A percentile compares a stretch with the other conserved stretches of the same genome.
Evolutionary conservation across 2,888 invertebrate genomes (phyloP).

Genomic region (Monoplex corrugatus): DNA sequence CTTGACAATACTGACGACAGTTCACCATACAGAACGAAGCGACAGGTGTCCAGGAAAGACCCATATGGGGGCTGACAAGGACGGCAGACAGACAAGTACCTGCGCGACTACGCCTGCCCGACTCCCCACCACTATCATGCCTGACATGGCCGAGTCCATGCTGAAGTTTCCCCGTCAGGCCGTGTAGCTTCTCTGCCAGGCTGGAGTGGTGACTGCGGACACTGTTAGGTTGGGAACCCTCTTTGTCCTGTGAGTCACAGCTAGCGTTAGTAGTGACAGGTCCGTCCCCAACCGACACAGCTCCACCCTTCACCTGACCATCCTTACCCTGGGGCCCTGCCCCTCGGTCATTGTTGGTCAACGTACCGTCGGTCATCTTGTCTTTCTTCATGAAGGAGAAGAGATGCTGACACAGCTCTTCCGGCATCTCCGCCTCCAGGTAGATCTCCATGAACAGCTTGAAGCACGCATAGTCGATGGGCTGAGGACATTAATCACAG

Average conservation of each 20-base stretch:
- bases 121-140: slow-evolving; percentile 83
- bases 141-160: slow-evolving; percentile 89
- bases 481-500: slow-evolving; percentile 85
- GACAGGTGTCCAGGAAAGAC: too few species aligned
- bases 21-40: too few species aligned
- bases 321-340: slow-evolving; percentile 63
- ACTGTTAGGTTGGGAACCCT: slow-evolving; percentile 13
- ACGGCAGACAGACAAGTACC: too few species aligned
- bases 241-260: slow-evolving; percentile 19
- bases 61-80: not conserved
- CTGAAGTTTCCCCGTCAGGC: slow-evolving; percentile 92
- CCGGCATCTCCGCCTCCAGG: slow-evolving; percentile 92
- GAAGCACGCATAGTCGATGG: slow-evolving; percentile 97
- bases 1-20: too few species aligned
- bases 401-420: slow-evolving; percentile 93
- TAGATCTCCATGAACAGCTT: slow-evolving; percentile 95
- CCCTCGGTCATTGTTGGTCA: not conserved
- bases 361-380: slow-evolving; percentile 82
- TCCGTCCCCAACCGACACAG: slow-evolving; percentile 69
- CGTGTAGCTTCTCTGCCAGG: slow-evolving; percentile 93
- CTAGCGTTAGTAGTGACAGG: too few species aligned
- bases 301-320: slow-evolving; percentile 72
- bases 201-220: slow-evolving; percentile 52
- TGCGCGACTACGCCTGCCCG: slow-evolving; percentile 86
- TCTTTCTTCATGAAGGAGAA: slow-evolving; percentile 92